Evolutionary conservation across 2,113 vertebrate species (phyloP), one percentile per base, ranked within the genome.

Genomic region (Acrocephalus arundinaceus): DNA sequence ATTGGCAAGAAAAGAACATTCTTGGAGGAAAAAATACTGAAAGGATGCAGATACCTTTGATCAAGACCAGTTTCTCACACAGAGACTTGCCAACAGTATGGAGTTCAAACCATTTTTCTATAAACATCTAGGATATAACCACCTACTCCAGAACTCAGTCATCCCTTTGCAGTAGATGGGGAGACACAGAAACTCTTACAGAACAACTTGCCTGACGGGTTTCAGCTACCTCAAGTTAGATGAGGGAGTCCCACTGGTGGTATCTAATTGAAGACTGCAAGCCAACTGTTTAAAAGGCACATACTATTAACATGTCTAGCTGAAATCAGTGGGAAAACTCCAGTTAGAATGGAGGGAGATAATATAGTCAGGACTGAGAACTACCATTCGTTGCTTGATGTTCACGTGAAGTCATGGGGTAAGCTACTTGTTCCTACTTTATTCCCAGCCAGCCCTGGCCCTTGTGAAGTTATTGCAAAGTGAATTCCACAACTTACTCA

Each of bases 321-420:
- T 89, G n/a, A 71, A 95, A 48, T 80, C 68, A 88, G 52, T 80
- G 75, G 65, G 85, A 92, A 93, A 96, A 74, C 57, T 74, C 39
- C 85, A 70, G 14, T 63, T 54, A 88, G 48, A 74, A 85, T 6
- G 27, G 35, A 39, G 10, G 22, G 86, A 77, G 39, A 74, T 67
- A 84, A 66, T 48, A 82, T 0, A 94, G 49, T 35, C 75, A 51
- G 67, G 58, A 67, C 10, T 7, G 35, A 80, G 43, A 92, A 66
- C 65, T 80, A 49, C 24, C 43, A 11, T 87, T 81, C 10, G 15
- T 27, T 52, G 31, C 33, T 31, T 65, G 39, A 92, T 65, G 61
- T 65, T 48, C 1, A 1, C 3, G 3, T 59, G 59, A 94, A 94
- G 63, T 68, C 39, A 45, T 8, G 12, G 73, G 27, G 41, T 14